phyloP scores from a whole-genome alignment of 2,113 vertebrate species.

The Zosterops pallidus region DNA sequence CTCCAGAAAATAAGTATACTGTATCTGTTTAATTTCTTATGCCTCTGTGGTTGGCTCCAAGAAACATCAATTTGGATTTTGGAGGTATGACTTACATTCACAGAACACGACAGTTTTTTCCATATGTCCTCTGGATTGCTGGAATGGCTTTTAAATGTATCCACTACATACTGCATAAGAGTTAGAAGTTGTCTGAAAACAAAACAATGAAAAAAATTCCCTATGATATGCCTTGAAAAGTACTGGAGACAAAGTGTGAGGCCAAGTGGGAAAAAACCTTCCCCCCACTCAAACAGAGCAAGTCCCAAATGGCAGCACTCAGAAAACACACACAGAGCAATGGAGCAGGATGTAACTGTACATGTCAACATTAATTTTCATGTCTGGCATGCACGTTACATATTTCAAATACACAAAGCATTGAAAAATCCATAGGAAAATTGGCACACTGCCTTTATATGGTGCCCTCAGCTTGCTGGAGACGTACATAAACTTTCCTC shows the following conservation, averaged over 20 bases:
- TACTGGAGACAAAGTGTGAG: background rate
- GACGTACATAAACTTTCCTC: background rate
- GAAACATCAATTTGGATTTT: background rate
- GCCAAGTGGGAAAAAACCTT: background rate
- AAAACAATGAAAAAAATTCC: background rate
- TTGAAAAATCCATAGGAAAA: background rate
- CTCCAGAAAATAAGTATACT: background rate
- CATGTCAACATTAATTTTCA: background rate
- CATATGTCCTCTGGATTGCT: background rate
- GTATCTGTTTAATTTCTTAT: background rate
- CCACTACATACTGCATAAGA: background rate
- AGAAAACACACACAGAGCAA: background rate
- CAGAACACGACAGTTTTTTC: background rate
- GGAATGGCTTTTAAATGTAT: background rate
- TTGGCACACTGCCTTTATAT: background rate
- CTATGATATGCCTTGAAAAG: background rate
- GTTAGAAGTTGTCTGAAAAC: background rate
- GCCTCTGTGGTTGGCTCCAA: background rate
- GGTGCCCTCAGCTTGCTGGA: background rate
- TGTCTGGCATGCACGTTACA: background rate
- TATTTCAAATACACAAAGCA: background rate
- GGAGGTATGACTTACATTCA: background rate
- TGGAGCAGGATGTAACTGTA: background rate
- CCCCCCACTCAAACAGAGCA: background rate
- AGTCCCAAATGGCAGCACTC: background rate